These are phyloP conservation scores for Protodeltote pygarga DNA, from an alignment of 2,888 invertebrate genomes.

Conservation along the genomic window DNA sequence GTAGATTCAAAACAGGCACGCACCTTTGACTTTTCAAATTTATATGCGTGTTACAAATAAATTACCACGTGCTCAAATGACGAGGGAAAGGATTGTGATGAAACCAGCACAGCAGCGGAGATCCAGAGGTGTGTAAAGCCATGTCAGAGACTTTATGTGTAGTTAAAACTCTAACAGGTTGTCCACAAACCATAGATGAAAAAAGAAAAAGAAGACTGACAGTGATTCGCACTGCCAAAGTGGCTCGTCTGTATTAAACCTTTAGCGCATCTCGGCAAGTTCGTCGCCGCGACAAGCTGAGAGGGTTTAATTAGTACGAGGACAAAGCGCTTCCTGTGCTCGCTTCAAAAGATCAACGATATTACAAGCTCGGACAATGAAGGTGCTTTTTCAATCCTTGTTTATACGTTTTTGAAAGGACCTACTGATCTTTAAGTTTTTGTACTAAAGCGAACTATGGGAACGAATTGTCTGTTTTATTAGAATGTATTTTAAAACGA, in stretches of 20 bases:
- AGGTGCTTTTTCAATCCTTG: constrained; percentile 51
- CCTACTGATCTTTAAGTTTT: constrained; percentile 42
- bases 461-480: constrained; percentile 39
- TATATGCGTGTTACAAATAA: no score
- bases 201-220: not conserved
- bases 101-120: no score
- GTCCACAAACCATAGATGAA: not conserved
- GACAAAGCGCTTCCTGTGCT: constrained; percentile 61
- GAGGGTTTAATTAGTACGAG: constrained; percentile 63
- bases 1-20: no score
- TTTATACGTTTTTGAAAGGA: constrained; percentile 51
- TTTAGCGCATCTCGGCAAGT: constrained; percentile 39
- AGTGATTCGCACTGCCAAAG: not conserved
- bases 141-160: no score
- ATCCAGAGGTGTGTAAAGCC: no score
- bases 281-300: constrained; percentile 50
- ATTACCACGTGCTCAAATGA: no score
- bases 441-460: constrained; percentile 33
- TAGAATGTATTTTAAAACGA: constrained; percentile 37
- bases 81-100: no score
- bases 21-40: no score
- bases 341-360: constrained; percentile 55
- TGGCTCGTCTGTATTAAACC: constrained; percentile 22
- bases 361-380: constrained; percentile 58
- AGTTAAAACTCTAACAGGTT: not conserved